A percentile compares a stretch with the other conserved stretches of the same genome.
phyloP scores from a whole-genome alignment of 2,888 invertebrate genomes.

The Cosmia pyralina region DNA sequence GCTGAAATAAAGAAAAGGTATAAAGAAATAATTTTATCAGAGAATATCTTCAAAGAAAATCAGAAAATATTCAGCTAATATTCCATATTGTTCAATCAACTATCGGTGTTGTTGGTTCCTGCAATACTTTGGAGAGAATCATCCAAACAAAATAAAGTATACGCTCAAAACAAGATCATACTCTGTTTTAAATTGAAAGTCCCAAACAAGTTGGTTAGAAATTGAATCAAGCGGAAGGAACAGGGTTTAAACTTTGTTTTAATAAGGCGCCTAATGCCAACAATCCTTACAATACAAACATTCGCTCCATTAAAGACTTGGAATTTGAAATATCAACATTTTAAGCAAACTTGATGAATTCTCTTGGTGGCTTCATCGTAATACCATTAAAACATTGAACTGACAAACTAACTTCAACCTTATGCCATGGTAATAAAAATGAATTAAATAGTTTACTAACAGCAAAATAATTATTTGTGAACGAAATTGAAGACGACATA shows the following conservation, averaged over 20 bases:
- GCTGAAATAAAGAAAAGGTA: too few species aligned
- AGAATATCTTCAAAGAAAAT: too few species aligned
- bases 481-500: slow-evolving; percentile 51
- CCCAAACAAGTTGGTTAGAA: slow-evolving; percentile 36
- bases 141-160: slow-evolving; percentile 20
- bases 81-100: neutral
- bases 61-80: neutral
- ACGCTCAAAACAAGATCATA: slow-evolving; percentile 18
- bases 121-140: slow-evolving; percentile 11
- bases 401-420: slow-evolving; percentile 49
- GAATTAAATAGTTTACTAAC: slow-evolving; percentile 38
- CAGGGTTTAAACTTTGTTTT: slow-evolving; percentile 65
- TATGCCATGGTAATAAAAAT: slow-evolving; percentile 35
- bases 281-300: slow-evolving; percentile 69
- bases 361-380: slow-evolving; percentile 31
- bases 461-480: slow-evolving; percentile 46
- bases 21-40: too few species aligned
- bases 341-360: slow-evolving; percentile 74
- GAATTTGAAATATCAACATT: slow-evolving; percentile 77
- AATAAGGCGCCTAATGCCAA: slow-evolving; percentile 62
- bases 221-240: slow-evolving; percentile 61
- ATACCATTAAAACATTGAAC: neutral
- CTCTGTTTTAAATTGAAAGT: slow-evolving; percentile 40
- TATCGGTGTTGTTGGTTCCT: neutral
- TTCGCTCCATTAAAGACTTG: slow-evolving; percentile 72